Conservation (phyloP, 2,888 invertebrate species). For the Lutraria lutraria region DNA sequence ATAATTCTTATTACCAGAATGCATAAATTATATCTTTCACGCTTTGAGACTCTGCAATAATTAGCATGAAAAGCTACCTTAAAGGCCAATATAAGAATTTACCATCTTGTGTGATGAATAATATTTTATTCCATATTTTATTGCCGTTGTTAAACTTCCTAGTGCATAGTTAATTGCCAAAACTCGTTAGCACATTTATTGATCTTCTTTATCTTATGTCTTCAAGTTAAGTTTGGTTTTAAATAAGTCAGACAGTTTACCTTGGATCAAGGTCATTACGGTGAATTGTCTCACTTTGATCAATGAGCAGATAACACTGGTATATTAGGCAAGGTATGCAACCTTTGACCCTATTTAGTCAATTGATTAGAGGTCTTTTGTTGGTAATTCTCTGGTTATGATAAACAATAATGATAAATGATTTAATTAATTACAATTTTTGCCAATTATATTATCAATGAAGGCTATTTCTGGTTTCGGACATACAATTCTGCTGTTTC, state of each 20-base stretch:
- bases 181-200: slow-evolving; percentile 15
- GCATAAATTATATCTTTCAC: too few relatives aligned
- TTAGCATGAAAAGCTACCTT: background rate
- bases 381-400: background rate
- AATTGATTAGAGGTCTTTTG: slow-evolving; percentile 1
- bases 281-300: slow-evolving; percentile 10
- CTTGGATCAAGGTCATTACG: background rate
- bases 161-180: background rate
- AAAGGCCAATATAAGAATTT: background rate
- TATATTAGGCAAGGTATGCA: background rate
- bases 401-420: background rate
- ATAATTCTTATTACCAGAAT: too few relatives aligned
- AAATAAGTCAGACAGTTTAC: slow-evolving; percentile 15
- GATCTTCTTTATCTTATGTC: background rate
- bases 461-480: background rate
- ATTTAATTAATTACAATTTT: slow-evolving; percentile 3
- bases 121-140: background rate
- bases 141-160: background rate
- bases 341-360: background rate
- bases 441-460: background rate
- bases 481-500: background rate
- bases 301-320: background rate
- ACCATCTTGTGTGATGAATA: background rate
- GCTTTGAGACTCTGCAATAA: too few relatives aligned
- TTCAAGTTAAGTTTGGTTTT: slow-evolving; percentile 7